phyloP scores from a whole-genome alignment of 1,140 invertebrate species.

The Apis laboriosa region DNA sequence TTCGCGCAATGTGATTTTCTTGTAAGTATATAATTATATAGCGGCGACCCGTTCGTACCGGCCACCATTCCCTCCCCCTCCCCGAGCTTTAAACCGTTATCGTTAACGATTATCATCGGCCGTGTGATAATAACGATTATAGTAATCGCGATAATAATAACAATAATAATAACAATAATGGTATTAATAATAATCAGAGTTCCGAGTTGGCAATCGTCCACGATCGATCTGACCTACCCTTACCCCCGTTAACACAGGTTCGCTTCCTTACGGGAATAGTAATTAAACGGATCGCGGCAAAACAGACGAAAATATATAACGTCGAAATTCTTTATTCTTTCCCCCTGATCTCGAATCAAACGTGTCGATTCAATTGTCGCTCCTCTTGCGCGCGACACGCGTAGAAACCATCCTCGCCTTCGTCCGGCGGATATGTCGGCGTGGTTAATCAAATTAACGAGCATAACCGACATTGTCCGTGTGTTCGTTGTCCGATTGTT shows the following conservation, averaged over 20 bases:
- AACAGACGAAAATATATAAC: not conserved
- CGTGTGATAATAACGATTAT: constrained; percentile 45
- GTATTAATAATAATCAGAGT: constrained; percentile 36
- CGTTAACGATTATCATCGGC: constrained; percentile 20
- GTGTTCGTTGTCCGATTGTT: not conserved
- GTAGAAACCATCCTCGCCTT: constrained; percentile 36
- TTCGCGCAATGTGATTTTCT: constrained; percentile 73
- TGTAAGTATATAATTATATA: constrained; percentile 72
- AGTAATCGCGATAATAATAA: constrained; percentile 62
- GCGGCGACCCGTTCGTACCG: constrained; percentile 9
- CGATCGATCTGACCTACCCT: not conserved
- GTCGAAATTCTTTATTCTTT: too few species aligned
- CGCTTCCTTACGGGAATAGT: not conserved
- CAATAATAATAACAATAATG: not conserved
- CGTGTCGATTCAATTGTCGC: not conserved
- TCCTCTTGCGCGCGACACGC: not conserved
- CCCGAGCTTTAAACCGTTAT: not conserved
- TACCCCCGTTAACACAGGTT: not conserved
- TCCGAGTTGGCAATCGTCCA: constrained; percentile 52
- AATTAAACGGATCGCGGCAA: not conserved
- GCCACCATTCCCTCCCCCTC: constrained; percentile 18
- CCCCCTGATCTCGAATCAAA: constrained; percentile 6
- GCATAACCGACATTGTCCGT: constrained; percentile 13
- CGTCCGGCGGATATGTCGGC: constrained; percentile 63
- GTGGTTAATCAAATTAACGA: constrained; percentile 68